Base-by-base conservation (phyloP, 2,888 invertebrate species). In the Heliconius sara region DNA sequence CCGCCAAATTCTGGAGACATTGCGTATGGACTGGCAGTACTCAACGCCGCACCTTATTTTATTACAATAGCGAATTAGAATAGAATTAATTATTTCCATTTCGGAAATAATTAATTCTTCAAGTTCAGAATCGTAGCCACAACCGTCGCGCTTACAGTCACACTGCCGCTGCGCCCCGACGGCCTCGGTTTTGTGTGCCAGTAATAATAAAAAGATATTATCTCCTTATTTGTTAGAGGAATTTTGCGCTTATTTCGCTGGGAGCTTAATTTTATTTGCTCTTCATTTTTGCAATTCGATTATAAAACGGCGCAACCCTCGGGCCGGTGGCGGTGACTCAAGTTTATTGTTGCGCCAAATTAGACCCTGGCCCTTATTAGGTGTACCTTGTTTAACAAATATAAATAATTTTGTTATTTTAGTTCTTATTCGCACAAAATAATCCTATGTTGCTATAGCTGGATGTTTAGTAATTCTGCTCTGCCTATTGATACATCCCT, bases 331-430 rank as follows among this genome's bases (percentile, higher is more conserved):
- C 60, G 57, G n/a, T 83, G 79, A 83, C 77, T 85, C 82, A 78
- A 34, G 81, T 81, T 84, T 86, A 90, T 89, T 90, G 89, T 90
- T 85, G 78, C 83, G 84, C 89, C 88, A 87, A 90, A 89, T 87
- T 85, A 84, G 88, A 86, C 87, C 85, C 85, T 80, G 74, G 22
- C 79, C 83, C 83, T 82, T 82, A 83, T 84, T 82, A 82, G 79
- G 57, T 70, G 82, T 80, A 81, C 82, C 78, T 67, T 82, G 66
- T 22, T 78, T n/a, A 74, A 27, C 13, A 63, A 43, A 74, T 70
- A 70, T 25, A 43, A 43, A 47, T 43, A 39, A 39, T 65, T 43
- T n/a, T 25, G n/a, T 25, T 25, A 70, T 70, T 25, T 70, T 70
- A 16, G 43, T 7, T 43, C 19, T 70, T 70, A 70, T 47, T 43